Percentiles rank a stretch among this genome's conserved stretches.
These are phyloP conservation scores for Oreotrochilus melanogaster DNA, from an alignment of 2,113 vertebrate genomes.

Conservation along the genomic window DNA sequence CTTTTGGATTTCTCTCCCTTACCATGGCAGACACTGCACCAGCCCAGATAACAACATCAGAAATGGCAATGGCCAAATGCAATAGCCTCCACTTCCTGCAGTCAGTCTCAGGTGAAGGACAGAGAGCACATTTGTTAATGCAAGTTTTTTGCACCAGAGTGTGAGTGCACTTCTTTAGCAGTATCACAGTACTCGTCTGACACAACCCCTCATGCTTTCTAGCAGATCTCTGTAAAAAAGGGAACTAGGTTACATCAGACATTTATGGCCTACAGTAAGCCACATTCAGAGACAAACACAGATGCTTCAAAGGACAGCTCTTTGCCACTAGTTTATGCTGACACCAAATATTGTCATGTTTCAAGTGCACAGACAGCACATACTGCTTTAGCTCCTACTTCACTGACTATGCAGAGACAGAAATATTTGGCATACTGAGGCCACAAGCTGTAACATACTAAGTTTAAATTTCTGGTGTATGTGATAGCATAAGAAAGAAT, in stretches of 20 bases:
- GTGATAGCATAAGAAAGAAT: rapidly evolving
- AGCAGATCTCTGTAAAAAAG: background rate
- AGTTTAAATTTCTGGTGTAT: background rate
- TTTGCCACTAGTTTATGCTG: background rate
- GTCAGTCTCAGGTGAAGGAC: background rate
- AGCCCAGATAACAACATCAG: background rate
- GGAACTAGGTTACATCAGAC: background rate
- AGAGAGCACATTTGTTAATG: background rate
- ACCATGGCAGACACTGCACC: background rate
- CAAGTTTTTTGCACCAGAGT: background rate
- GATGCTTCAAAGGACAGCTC: background rate
- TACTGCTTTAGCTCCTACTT: background rate
- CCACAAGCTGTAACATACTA: background rate
- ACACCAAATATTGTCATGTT: background rate
- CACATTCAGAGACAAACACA: background rate
- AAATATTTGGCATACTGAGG: background rate
- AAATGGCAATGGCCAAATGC: background rate
- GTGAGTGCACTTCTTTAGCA: background rate
- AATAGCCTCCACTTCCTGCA: background rate
- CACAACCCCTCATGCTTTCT: background rate
- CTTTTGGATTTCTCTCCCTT: background rate
- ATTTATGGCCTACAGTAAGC: background rate
- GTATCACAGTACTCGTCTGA: background rate
- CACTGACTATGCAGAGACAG: background rate
- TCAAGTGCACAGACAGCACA: background rate